phyloP scores from a whole-genome alignment of 1,140 invertebrate species.

The Hirudo medicinalis region DNA sequence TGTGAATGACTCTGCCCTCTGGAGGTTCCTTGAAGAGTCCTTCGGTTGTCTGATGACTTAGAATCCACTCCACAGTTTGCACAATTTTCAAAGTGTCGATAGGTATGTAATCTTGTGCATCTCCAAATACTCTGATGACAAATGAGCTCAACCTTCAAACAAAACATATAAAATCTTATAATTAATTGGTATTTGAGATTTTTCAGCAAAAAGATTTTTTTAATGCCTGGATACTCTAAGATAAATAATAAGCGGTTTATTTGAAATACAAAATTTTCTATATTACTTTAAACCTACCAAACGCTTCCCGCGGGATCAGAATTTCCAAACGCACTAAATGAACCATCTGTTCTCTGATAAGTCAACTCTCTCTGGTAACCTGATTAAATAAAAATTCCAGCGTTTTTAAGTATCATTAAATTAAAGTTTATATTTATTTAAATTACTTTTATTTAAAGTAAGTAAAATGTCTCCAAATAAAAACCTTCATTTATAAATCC shows the following conservation, averaged over 20 bases:
- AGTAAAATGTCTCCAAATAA: no score
- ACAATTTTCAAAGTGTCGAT: slow-evolving; percentile 56
- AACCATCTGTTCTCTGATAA: slow-evolving; percentile 24
- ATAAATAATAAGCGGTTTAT: no score
- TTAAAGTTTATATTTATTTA: no score
- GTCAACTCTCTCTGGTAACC: slow-evolving; percentile 24
- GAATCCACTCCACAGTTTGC: slow-evolving; percentile 61
- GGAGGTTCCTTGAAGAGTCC: slow-evolving; percentile 61
- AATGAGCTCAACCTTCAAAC: slow-evolving; percentile 67
- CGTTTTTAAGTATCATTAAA: no score
- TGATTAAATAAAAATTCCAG: background rate
- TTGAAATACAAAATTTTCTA: no score
- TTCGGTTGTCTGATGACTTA: slow-evolving; percentile 55
- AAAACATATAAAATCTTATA: no score
- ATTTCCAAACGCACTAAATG: slow-evolving; percentile 24
- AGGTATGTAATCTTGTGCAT: slow-evolving; percentile 60
- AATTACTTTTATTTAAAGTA: no score
- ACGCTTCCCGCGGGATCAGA: slow-evolving; percentile 20
- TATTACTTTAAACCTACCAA: slow-evolving; percentile 17
- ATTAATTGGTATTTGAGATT: no score
- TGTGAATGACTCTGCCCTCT: slow-evolving; percentile 59
- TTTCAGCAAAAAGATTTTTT: no score
- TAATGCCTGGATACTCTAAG: no score
- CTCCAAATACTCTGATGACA: slow-evolving; percentile 63
- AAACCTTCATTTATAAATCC: slow-evolving; percentile 9